phyloP scores from a whole-genome alignment of 2,888 invertebrate species.

The Neria commutata region DNA sequence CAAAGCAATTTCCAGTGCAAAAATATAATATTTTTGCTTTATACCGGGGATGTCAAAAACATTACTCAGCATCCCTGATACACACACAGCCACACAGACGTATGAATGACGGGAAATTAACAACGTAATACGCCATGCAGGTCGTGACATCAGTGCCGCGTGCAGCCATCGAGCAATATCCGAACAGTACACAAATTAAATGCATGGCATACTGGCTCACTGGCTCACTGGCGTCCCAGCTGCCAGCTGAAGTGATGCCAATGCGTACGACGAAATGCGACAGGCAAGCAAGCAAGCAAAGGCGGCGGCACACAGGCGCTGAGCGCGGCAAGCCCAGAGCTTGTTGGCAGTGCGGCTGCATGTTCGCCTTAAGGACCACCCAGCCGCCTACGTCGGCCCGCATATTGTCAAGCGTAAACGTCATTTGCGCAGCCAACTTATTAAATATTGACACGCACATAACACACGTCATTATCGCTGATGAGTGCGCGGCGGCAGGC shows the following conservation, averaged over 20 bases:
- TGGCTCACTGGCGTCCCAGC: no score
- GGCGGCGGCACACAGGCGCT: neutral
- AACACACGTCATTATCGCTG: constrained; percentile 26
- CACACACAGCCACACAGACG: no score
- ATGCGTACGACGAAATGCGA: no score
- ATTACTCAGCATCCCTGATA: no score
- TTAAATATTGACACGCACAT: constrained; percentile 56
- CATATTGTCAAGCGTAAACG: constrained; percentile 51
- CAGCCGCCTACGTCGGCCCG: no score
- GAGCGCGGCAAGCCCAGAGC: neutral
- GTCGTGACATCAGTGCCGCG: no score
- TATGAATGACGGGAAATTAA: constrained; percentile 1
- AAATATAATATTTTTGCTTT: no score
- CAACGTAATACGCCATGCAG: neutral
- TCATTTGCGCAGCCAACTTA: constrained; percentile 53
- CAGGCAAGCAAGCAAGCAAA: no score
- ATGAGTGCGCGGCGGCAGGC: neutral
- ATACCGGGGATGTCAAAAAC: no score
- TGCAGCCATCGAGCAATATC: neutral
- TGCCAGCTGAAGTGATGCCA: no score
- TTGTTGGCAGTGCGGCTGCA: neutral
- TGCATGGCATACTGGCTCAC: neutral
- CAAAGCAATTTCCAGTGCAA: no score
- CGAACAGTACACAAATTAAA: neutral
- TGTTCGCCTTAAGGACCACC: no score